These are phyloP conservation scores for Cliona cf. orientalis DNA, from an alignment of 37 sponge, comb jelly and placozoan genomes.

Conservation along the genomic window DNA sequence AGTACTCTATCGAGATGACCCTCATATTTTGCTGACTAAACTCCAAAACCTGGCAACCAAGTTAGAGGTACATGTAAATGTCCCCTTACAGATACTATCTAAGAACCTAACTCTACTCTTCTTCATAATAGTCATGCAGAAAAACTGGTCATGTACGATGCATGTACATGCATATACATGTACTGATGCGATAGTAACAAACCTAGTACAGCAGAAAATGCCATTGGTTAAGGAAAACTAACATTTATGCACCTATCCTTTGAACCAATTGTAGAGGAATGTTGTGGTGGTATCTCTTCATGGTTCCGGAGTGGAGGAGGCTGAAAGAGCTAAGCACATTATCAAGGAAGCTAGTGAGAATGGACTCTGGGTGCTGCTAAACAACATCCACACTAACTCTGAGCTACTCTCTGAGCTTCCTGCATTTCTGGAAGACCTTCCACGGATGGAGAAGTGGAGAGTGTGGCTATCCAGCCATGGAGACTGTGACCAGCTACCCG, in stretches of 20 bases:
- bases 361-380: conserved; percentile 74
- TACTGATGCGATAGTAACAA: too few species aligned
- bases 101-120: too few species aligned
- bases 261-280: too few species aligned
- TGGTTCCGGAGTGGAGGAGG: conserved; percentile 25
- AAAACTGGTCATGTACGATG: too few species aligned
- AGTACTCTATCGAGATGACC: conserved; percentile 60
- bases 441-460: conserved; percentile 35
- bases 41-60: conserved; percentile 35
- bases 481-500: conserved; percentile 23
- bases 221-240: too few species aligned
- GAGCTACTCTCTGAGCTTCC: conserved; percentile 51
- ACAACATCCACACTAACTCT: conserved; percentile 57
- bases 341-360: conserved; percentile 6
- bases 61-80: conserved; percentile 13
- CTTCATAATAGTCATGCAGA: too few species aligned
- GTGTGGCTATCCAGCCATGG: conserved; percentile 76
- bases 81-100: too few species aligned
- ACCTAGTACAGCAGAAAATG: too few species aligned
- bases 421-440: conserved; percentile 30
- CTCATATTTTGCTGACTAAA: conserved; percentile 28
- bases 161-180: too few species aligned
- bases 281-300: conserved; percentile 27
- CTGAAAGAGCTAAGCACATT: background rate
- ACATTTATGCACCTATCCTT: too few species aligned